Base-by-base conservation (phyloP, 2,113 vertebrate species). In the Dolichallabes microphthalmus region DNA sequence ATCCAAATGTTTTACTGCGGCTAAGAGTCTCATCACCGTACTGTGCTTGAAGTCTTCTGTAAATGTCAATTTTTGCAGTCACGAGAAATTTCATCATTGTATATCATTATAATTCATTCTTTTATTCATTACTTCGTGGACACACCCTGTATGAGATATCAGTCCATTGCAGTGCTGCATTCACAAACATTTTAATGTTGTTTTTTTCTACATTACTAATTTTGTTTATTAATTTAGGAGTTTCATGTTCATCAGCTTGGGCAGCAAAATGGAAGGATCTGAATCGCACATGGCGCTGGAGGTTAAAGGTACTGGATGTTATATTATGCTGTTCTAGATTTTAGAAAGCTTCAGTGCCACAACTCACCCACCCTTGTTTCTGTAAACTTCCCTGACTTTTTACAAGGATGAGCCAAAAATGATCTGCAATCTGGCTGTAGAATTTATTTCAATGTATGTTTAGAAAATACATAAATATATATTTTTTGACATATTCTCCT, bases 201-300 rank as follows among this genome's bases (percentile, higher is more conserved):
- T 35, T 19, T 3, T 15, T 68, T 66, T 45, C 45, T 10, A 74
- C 20, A 25, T 12, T 22, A 30, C 39, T 1, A 32, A 60, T 19
- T 20, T 12, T 30, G 0, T 68, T 45, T 55, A 9, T 61, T 3
- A 10, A 71, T 76, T 45, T 60, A 97, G 96, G 96, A 66, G 91
- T 97, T 76, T 96, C 95, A 0, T 96, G 95, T 0, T 94, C 96
- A 88, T 92, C 94, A 45, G 88, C 95, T 85, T 97, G 96, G 96
- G 94, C 92, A 86, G 92, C 93, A 84, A 92, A 96, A 80, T 96
- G 96, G 95, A 94, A 94, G 0, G 94, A 96, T 2, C 91, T 97
- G 88, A 96, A 96, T 93, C 95, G 95, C 89, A 95, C 93, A 77
- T 94, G 95, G 89, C 95, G 94, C 1, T 93, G 93, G 88, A 93